Evolutionary conservation across 2,888 invertebrate species (phyloP), one percentile per base, ranked within the genome.

Genomic region (Drosophila borborema): DNA sequence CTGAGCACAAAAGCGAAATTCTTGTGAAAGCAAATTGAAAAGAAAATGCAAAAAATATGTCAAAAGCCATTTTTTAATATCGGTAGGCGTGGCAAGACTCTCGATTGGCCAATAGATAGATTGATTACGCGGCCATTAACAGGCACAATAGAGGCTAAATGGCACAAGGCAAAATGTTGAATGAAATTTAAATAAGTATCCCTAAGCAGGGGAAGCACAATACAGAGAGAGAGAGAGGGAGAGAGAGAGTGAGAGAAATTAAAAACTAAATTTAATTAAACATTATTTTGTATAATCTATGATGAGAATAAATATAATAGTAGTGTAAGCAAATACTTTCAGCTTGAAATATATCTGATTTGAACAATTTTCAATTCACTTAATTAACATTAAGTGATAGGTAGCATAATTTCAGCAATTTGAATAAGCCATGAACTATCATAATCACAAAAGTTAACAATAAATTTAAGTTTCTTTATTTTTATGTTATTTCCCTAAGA

Each of bases 31-130:
- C 66, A 82, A 80, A 84, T 70, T 86, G 84, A 79, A 86, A 79
- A 81, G 81, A 84, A 81, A 79, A 76, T 84, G 76, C 73, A 79
- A 77, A 72, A 82, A 83, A 82, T 85, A 82, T 86, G 86, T 87
- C 87, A 87, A 86, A 83, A 84, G 84, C 66, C 87, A 83, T 82
- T 86, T 83, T 84, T 84, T 83, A 63, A 79, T 65, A 71, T 55
- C 60, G 53, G 65, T 61, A 55, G 79, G 75, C 76, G 74, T 65
- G 81, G 73, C 55, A 46, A 55, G 77, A 65, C 72, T 77, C 81
- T 78, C 80, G 84, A 83, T 82, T 70, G 74, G 82, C 66, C 69
- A 68, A 73, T 73, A 63, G 64, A 77, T 82, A 77, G 77, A 85
- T 84, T 82, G 81, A 82, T 77, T 73, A 65, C 41, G 56, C 56